Evolutionary conservation across 2,113 vertebrate species (phyloP).

Genomic region (Barbus barbus): DNA sequence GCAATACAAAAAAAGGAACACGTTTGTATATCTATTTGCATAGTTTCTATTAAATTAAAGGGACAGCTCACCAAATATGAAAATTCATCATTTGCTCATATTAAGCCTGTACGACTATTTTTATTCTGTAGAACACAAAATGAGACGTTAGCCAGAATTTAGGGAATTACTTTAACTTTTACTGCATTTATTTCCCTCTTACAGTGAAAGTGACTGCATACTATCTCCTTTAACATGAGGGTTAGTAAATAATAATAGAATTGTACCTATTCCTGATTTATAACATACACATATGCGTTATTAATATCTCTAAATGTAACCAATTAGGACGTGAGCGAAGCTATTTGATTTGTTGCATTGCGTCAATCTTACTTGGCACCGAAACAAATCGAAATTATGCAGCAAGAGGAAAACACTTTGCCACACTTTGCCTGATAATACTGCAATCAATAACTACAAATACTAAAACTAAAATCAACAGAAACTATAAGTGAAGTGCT

Average conservation of each 20-base stretch:
- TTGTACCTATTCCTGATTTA: background rate
- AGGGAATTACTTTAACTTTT: background rate
- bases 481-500: background rate
- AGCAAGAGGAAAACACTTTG: background rate
- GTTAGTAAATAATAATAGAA: background rate
- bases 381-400: background rate
- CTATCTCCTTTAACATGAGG: background rate
- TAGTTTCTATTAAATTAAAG: background rate
- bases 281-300: background rate
- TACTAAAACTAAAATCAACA: background rate
- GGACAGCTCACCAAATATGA: background rate
- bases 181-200: background rate
- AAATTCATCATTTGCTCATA: background rate
- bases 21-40: background rate
- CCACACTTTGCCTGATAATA: background rate
- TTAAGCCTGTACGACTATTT: background rate
- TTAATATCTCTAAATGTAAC: background rate
- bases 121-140: background rate
- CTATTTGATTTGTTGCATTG: background rate
- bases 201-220: background rate
- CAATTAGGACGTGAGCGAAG: background rate
- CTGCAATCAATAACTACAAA: background rate
- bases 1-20: background rate
- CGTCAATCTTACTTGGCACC: background rate
- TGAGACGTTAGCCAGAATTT: background rate